Percentiles rank a stretch among this genome's conserved stretches.
Conservation (phyloP, 1,140 invertebrate genomes). For the Paramacrobiotus metropolitanus region DNA sequence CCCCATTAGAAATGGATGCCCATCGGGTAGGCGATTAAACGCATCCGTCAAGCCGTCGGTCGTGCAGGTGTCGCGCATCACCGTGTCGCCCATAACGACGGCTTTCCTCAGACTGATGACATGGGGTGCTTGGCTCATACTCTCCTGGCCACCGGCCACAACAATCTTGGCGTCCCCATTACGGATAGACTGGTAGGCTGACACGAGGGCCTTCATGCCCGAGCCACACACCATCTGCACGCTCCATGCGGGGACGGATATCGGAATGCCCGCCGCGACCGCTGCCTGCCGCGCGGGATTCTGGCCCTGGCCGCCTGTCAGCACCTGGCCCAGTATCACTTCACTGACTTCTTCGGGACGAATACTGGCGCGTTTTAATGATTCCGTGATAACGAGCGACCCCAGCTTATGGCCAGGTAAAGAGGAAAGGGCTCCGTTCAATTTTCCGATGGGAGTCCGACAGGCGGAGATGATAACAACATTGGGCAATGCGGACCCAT, state of each 20-base stretch:
- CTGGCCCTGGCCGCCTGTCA: conserved; percentile 42
- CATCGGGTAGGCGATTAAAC: conserved; percentile 41
- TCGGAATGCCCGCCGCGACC: conserved; percentile 47
- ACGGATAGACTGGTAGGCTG: conserved; percentile 43
- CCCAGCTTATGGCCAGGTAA: conserved; percentile 48
- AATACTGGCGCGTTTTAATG: conserved; percentile 35
- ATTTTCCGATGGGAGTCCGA: conserved; percentile 40
- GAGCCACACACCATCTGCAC: conserved; percentile 69
- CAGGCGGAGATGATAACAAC: conserved; percentile 38
- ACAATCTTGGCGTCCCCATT: conserved; percentile 41
- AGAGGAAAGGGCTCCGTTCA: conserved; percentile 41
- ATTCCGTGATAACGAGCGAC: conserved; percentile 44
- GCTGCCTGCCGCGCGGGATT: conserved; percentile 61
- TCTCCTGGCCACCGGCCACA: conserved; percentile 60
- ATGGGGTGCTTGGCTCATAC: conserved; percentile 56
- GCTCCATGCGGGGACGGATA: conserved; percentile 41
- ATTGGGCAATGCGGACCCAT: neutral
- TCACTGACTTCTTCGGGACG: conserved; percentile 40
- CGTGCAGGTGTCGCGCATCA: conserved; percentile 42
- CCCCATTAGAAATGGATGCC: too few relatives aligned
- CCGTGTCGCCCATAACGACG: conserved; percentile 40
- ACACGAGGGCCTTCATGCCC: conserved; percentile 45
- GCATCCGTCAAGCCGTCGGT: conserved; percentile 55
- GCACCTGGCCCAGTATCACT: conserved; percentile 64
- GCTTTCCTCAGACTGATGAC: conserved; percentile 36